Evolutionary conservation across 2,797 vertebrate species (phyloP).

Genomic region (Mormyrus hasselquistii): DNA sequence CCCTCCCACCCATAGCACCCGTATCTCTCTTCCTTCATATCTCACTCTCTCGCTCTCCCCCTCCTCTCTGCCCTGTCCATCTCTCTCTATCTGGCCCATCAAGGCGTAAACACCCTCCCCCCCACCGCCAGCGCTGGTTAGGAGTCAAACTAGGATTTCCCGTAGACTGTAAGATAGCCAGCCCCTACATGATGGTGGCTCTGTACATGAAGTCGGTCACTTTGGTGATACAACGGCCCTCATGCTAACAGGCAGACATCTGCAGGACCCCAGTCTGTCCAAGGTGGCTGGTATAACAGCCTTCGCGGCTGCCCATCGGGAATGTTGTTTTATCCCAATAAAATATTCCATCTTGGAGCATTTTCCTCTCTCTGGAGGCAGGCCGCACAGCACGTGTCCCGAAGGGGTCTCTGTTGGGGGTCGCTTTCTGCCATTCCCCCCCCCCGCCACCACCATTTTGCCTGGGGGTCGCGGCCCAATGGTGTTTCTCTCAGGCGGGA

Average conservation of each 20-base stretch:
- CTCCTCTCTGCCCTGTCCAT: constrained; percentile 3
- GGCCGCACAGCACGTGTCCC: neutral
- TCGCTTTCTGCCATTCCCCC: neutral
- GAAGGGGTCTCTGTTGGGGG: neutral
- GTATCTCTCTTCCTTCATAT: neutral
- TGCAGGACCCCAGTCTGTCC: neutral
- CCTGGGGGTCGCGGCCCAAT: neutral
- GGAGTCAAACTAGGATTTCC: neutral
- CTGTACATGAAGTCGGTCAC: neutral
- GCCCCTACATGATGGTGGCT: neutral
- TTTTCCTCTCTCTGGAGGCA: constrained; percentile 12
- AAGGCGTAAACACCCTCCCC: neutral
- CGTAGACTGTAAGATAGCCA: neutral
- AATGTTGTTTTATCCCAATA: constrained; percentile 8
- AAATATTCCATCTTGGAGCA: constrained; percentile 29
- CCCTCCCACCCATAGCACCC: neutral
- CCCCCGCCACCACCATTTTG: neutral
- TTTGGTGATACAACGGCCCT: neutral
- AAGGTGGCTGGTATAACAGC: neutral
- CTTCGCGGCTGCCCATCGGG: neutral
- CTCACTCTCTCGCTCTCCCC: neutral
- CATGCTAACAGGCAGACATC: neutral
- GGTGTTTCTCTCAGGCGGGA: constrained; percentile 12
- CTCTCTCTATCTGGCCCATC: constrained; percentile 17
- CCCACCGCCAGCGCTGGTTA: neutral